A percentile compares a stretch with the other conserved stretches of the same genome.
Conservation (phyloP, 2,797 vertebrate species). For the Calcarius lapponicus region DNA sequence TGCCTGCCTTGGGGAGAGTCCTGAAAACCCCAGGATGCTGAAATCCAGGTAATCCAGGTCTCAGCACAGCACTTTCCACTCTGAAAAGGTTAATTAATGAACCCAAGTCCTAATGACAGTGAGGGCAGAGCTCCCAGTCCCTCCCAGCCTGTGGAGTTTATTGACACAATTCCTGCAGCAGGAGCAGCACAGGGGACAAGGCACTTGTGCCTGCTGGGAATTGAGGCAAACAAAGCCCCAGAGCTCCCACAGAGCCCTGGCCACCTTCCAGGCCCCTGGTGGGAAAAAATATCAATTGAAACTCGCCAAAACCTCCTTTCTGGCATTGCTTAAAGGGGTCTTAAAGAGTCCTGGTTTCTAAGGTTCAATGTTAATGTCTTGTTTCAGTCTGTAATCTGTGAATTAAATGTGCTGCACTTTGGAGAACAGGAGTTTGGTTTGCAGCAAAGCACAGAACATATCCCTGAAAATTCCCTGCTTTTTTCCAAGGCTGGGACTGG, state of each 20-base stretch:
- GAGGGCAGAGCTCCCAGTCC: neutral
- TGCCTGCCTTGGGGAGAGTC: neutral
- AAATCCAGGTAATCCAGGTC: neutral
- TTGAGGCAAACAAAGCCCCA: neutral
- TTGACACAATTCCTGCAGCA: neutral
- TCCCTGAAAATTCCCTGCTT: neutral
- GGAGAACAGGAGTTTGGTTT: accelerated
- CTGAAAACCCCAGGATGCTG: neutral
- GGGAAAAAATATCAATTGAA: neutral
- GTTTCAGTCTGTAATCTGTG: neutral
- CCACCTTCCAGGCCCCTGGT: neutral
- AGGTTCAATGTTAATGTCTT: neutral
- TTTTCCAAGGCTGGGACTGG: neutral
- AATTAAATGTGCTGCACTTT: neutral
- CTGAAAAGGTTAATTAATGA: neutral
- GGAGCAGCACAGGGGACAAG: neutral
- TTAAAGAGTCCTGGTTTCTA: neutral
- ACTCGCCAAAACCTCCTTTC: neutral
- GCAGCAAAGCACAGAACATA: accelerated
- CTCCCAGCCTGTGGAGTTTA: neutral
- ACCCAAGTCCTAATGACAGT: neutral
- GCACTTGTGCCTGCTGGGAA: neutral
- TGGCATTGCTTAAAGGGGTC: neutral
- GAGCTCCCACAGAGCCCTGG: neutral
- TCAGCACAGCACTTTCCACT: neutral